Percentiles rank a stretch among this genome's conserved stretches.
These are phyloP conservation scores for Onychostruthus taczanowskii DNA, from an alignment of 2,113 vertebrate genomes.

Conservation along the genomic window DNA sequence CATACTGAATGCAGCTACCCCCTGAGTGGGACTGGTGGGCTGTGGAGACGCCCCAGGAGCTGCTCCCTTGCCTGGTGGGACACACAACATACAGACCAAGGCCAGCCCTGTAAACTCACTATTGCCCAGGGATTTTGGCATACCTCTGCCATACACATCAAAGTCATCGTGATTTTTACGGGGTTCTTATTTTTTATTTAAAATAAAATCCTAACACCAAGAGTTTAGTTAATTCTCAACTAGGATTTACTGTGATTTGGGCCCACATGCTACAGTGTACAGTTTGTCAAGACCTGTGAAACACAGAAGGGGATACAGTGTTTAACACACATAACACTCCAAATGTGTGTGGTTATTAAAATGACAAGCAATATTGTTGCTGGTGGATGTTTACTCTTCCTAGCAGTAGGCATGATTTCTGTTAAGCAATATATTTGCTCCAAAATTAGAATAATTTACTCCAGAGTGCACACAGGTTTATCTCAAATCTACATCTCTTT, in stretches of 20 bases:
- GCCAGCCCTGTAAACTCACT: neutral
- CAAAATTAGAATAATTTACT: neutral
- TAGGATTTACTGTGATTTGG: neutral
- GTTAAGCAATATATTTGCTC: neutral
- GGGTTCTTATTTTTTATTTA: neutral
- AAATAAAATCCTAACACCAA: neutral
- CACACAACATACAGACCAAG: neutral
- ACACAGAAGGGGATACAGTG: neutral
- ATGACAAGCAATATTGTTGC: neutral
- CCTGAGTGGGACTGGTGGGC: rapidly evolving
- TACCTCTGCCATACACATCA: neutral
- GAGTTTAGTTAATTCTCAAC: neutral
- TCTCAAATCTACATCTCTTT: neutral
- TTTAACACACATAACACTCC: neutral
- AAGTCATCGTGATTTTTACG: neutral
- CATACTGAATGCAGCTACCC: rapidly evolving
- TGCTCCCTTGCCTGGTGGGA: rapidly evolving
- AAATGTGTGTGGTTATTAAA: neutral
- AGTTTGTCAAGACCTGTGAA: neutral
- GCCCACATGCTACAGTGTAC: neutral
- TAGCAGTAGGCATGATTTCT: neutral
- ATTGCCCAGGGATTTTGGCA: neutral
- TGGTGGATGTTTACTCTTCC: neutral
- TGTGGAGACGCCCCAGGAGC: neutral
- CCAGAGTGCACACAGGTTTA: neutral